These are phyloP conservation scores for Aurelia sp. DNA, from an alignment of 30 jellyfish, hydroid and myxozoan species.

Conservation along the genomic window DNA sequence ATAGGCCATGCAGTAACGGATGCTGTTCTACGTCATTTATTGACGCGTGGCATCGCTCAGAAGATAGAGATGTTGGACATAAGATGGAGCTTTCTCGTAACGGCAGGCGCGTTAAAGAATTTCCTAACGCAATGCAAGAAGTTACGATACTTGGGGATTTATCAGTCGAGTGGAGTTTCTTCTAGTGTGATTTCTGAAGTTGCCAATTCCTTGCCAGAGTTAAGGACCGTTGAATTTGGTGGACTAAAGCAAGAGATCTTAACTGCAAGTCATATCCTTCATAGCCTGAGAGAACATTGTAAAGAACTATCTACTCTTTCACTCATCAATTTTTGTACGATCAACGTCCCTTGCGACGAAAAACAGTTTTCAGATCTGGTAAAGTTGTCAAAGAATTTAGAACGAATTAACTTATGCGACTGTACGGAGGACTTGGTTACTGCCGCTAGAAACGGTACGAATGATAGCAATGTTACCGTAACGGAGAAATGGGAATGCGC, in stretches of 20 bases:
- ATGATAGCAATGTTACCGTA: slow-evolving; percentile 45
- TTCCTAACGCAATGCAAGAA: slow-evolving; percentile 73
- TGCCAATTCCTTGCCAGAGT: slow-evolving; percentile 55
- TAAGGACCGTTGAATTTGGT: slow-evolving; percentile 86
- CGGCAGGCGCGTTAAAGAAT: slow-evolving; percentile 55
- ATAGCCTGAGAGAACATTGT: slow-evolving; percentile 58
- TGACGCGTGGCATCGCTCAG: slow-evolving; percentile 51
- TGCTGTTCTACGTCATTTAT: slow-evolving; percentile 59
- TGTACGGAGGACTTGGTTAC: slow-evolving; percentile 77
- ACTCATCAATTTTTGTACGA: slow-evolving; percentile 77
- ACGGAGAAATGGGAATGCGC: slow-evolving; percentile 99
- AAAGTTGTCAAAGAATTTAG: slow-evolving; percentile 25
- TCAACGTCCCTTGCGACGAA: slow-evolving; percentile 42
- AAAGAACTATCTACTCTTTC: slow-evolving; percentile 78
- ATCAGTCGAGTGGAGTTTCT: slow-evolving; percentile 82
- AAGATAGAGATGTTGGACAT: slow-evolving; percentile 85
- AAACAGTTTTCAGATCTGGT: slow-evolving; percentile 61
- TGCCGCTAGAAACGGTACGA: slow-evolving; percentile 47
- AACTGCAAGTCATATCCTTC: slow-evolving; percentile 54
- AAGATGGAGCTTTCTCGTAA: slow-evolving; percentile 89
- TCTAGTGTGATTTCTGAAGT: slow-evolving; percentile 66
- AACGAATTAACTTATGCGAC: slow-evolving; percentile 89
- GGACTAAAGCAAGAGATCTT: slow-evolving; percentile 73
- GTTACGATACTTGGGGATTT: slow-evolving; percentile 83
- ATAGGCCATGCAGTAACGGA: slow-evolving; percentile 96